Percentiles rank a stretch among this genome's conserved stretches.
Conservation (phyloP, 2,113 vertebrate genomes). For the Lipophrys pholis region DNA sequence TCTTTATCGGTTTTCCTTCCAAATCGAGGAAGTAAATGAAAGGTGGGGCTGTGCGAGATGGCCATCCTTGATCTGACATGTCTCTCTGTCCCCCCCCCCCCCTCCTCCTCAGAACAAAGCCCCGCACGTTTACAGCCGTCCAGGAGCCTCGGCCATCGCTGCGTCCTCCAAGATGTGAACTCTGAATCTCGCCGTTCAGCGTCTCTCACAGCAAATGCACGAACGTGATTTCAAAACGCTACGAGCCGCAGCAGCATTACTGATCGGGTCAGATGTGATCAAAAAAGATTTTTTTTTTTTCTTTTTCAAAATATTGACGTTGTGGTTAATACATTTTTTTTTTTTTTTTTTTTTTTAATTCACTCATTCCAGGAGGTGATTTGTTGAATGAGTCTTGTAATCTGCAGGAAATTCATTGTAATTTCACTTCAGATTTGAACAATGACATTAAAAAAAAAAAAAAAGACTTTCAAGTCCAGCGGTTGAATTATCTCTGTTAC, state of each 20-base stretch:
- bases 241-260: background rate
- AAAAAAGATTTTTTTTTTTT: background rate
- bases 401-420: background rate
- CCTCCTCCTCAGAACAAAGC: slow-evolving; percentile 55
- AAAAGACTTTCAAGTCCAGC: no score
- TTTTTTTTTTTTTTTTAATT: no score
- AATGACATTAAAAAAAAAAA: no score
- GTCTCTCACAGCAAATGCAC: slow-evolving; percentile 4
- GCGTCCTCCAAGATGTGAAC: slow-evolving; percentile 81
- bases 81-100: no score
- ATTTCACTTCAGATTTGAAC: no score
- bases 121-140: slow-evolving; percentile 74
- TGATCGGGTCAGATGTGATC: background rate
- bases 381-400: slow-evolving; percentile 2
- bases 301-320: background rate
- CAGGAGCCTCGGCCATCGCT: slow-evolving; percentile 66
- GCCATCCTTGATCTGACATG: no score
- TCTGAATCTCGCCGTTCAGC: background rate
- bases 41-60: no score
- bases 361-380: background rate
- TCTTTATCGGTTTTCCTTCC: no score
- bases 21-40: no score
- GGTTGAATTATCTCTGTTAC: no score
- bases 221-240: background rate
- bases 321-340: background rate